Evolutionary conservation across 2,797 vertebrate genomes (phyloP).

Genomic region (Tadarida brasiliensis): DNA sequence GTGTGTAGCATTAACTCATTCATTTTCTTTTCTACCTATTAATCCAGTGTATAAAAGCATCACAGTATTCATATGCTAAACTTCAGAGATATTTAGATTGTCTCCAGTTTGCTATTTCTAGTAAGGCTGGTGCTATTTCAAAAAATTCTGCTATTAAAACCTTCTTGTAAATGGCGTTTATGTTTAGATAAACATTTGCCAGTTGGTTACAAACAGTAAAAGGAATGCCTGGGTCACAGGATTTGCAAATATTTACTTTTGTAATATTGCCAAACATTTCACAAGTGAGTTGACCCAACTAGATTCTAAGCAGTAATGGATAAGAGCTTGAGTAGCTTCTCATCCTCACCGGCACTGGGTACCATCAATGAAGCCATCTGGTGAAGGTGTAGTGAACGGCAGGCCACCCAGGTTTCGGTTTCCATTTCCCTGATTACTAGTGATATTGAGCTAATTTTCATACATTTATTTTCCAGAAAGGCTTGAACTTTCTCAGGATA

Average conservation of each 20-base stretch:
- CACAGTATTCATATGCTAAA: neutral
- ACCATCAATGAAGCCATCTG: neutral
- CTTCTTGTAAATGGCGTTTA: neutral
- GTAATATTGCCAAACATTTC: neutral
- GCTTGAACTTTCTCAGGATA: neutral
- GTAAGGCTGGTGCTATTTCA: neutral
- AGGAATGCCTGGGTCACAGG: neutral
- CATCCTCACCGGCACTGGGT: neutral
- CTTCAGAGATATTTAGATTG: neutral
- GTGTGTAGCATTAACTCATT: neutral
- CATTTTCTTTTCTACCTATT: neutral
- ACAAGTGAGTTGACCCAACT: neutral
- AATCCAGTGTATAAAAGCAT: neutral
- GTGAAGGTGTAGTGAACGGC: neutral
- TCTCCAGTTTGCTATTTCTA: neutral
- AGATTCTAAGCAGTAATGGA: neutral
- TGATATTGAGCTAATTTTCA: neutral
- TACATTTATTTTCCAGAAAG: neutral
- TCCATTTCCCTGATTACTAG: neutral
- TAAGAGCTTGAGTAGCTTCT: neutral
- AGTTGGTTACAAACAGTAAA: neutral
- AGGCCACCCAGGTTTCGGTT: neutral
- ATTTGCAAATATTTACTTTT: neutral
- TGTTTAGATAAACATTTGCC: neutral
- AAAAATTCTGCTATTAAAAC: neutral